These are phyloP conservation scores for Thereva unica DNA, from an alignment of 2,888 invertebrate species.

Conservation along the genomic window DNA sequence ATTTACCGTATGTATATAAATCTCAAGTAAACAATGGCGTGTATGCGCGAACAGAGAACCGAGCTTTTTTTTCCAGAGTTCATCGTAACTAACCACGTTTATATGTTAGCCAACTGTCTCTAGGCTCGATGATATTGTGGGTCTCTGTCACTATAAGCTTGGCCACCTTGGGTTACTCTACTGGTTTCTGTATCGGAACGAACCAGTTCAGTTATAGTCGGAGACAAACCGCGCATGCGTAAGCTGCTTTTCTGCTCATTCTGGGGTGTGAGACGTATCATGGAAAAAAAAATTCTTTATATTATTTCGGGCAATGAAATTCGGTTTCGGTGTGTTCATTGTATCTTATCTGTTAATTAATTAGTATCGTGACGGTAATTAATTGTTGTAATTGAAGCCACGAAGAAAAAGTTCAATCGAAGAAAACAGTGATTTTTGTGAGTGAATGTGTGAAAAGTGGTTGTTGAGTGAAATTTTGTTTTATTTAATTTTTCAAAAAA, in stretches of 20 bases:
- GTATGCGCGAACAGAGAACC: too few species aligned
- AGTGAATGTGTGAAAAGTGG: neutral
- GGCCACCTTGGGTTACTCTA: conserved; percentile 22
- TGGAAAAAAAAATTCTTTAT: neutral
- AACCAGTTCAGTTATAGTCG: conserved; percentile 4
- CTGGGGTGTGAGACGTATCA: neutral
- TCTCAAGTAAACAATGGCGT: too few species aligned
- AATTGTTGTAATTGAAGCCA: too few species aligned
- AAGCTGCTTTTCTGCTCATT: neutral
- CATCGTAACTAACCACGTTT: neutral
- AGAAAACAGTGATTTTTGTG: neutral
- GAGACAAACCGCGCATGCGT: conserved; percentile 8
- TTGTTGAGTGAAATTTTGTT: neutral
- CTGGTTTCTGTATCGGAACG: conserved; percentile 1
- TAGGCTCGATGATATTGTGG: neutral
- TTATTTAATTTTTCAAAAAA: neutral
- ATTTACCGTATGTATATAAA: too few species aligned
- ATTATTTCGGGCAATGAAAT: neutral
- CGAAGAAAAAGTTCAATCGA: too few species aligned
- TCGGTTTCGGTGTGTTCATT: neutral
- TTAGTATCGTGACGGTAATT: too few species aligned
- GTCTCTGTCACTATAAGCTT: neutral
- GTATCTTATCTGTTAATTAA: too few species aligned
- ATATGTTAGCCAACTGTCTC: neutral
- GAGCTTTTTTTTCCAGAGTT: neutral